Base-by-base conservation (phyloP, 2,888 invertebrate genomes). In the Himalopsyche tibetana region DNA sequence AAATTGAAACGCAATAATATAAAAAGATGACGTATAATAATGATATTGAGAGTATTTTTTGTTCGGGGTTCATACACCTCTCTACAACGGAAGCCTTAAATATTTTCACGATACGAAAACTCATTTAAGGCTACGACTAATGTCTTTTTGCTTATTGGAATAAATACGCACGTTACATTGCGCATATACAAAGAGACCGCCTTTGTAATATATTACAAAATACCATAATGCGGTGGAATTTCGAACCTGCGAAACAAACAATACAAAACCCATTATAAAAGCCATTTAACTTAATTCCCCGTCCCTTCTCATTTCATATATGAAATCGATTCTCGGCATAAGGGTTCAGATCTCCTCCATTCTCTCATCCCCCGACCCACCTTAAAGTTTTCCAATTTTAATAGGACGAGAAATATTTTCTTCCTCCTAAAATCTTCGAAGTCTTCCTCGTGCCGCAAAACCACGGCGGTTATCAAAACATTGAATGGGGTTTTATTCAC, bases 251-350 rank as follows among this genome's bases (percentile, higher is more conserved):
- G 74, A 74, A 74, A 74, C 74, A 74, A 74, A 74, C 74, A 74
- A 74, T 74, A 74, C 74, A 74, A 74, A 74, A 74, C 74, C 74
- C 74, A 74, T 74, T 74, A 74, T 74, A 74, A 74, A 74, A 74
- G 36, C 74, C 74, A 74, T 74, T 74, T 74, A 74, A 74, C 74
- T 74, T 74, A 74, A 74, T 74, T 74, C 36, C 36, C 74, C 74
- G 38, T 74, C 36, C 38, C 74, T 74, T 74, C 15, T 12, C 74
- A 36, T 74, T 36, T 36, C 74, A 74, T 74, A 74, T 38, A 74
- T 74, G 74, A 74, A 74, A 74, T 74, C 74, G 74, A 74, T 74
- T 74, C 74, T 11, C 38, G 74, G 74, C 36, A 38, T 38, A 74
- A 74, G 74, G 74, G 74, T 74, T 74, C 74, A 11, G 15, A 38